Evolutionary conservation across 2,888 invertebrate species (phyloP).

Genomic region (Dexiosoma caninum): DNA sequence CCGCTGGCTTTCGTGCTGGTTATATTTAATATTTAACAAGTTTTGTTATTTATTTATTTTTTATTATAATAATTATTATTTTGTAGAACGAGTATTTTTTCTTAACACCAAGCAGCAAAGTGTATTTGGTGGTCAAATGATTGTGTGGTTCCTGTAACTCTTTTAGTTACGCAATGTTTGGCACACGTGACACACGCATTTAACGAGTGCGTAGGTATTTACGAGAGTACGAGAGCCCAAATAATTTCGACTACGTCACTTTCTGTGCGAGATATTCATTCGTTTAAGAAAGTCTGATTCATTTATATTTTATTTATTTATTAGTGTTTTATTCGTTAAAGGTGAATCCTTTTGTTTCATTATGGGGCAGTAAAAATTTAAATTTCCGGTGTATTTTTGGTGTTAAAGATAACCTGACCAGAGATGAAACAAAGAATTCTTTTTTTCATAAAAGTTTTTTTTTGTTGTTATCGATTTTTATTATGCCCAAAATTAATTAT

Average conservation of each 20-base stretch:
- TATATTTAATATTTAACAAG: conserved; percentile 38
- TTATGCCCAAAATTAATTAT: not conserved
- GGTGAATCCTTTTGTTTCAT: not conserved
- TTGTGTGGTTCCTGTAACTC: conserved; percentile 43
- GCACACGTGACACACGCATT: conserved; percentile 63
- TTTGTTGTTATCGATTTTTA: conserved; percentile 33
- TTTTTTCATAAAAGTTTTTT: not conserved
- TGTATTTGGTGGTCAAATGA: conserved; percentile 37
- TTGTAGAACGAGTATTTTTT: conserved; percentile 8
- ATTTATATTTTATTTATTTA: conserved; percentile 10
- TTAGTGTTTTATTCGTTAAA: not conserved
- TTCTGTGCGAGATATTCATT: not conserved
- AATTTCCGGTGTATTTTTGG: not conserved
- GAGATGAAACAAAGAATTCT: conserved; percentile 1
- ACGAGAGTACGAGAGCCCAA: not conserved
- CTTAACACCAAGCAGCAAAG: conserved; percentile 15
- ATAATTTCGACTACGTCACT: not conserved
- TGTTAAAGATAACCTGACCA: conserved; percentile 30
- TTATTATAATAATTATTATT: too few species aligned
- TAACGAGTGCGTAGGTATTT: conserved; percentile 57
- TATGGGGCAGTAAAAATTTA: not conserved
- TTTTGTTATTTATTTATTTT: conserved; percentile 47
- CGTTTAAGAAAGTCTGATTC: not conserved
- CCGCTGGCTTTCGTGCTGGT: not conserved
- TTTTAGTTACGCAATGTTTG: conserved; percentile 63